These are phyloP conservation scores for Drosophila suboccidentalis DNA, from an alignment of 2,888 invertebrate species.

Conservation along the genomic window DNA sequence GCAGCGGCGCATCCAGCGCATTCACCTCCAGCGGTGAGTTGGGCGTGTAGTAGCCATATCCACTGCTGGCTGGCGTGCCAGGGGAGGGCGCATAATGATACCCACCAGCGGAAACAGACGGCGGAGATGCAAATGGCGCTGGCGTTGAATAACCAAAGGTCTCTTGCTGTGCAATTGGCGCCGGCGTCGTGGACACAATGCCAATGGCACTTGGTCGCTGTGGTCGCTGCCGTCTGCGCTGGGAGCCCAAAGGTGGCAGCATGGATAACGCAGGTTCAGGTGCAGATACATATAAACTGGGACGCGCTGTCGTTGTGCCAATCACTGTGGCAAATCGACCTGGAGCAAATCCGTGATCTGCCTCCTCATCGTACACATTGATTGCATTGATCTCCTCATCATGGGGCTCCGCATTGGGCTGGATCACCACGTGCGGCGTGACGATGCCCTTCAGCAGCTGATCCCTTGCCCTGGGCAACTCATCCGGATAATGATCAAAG, in stretches of 20 bases:
- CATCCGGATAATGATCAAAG: constrained; percentile 85
- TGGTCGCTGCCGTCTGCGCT: constrained; percentile 71
- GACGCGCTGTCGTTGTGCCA: constrained; percentile 53
- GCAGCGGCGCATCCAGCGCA: constrained; percentile 65
- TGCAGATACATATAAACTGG: constrained; percentile 30
- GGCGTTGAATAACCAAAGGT: constrained; percentile 76
- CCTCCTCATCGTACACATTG: constrained; percentile 67
- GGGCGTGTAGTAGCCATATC: constrained; percentile 65
- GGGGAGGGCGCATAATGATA: constrained; percentile 74
- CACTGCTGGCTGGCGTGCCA: constrained; percentile 67
- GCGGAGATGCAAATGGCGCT: constrained; percentile 70
- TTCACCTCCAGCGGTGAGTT: constrained; percentile 78
- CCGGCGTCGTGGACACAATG: constrained; percentile 71
- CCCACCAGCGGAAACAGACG: constrained; percentile 72
- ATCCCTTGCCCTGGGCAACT: constrained; percentile 64
- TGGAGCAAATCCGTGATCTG: constrained; percentile 62
- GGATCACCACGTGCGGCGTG: constrained; percentile 74
- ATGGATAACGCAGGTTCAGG: constrained; percentile 54
- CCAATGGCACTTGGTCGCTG: constrained; percentile 78
- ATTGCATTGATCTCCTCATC: constrained; percentile 72
- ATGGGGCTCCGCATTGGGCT: constrained; percentile 77
- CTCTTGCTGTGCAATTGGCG: constrained; percentile 74
- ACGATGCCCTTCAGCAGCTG: constrained; percentile 45
- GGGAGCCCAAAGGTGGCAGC: constrained; percentile 76
- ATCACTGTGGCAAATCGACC: constrained; percentile 60